Evolutionary conservation across 1,140 invertebrate species (phyloP), one percentile per base, ranked within the genome.

Genomic region (Spodoptera litura): DNA sequence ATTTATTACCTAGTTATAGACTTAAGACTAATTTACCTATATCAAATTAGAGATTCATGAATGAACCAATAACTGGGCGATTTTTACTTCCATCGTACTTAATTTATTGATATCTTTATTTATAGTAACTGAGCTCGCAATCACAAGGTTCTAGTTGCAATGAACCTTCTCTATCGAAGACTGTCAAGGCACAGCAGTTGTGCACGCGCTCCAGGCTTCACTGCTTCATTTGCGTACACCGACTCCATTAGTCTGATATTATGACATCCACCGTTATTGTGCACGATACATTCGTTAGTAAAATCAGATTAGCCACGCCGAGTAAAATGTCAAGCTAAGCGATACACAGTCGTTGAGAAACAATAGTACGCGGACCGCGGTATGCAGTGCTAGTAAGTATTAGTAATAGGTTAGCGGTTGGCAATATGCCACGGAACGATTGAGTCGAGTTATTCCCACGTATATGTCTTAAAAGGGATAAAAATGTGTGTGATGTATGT

Each of bases 401-500:
- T 73, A 73, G 55, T 58, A 35, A 68, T 77, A 68, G 62, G 70
- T 66, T 77, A 56, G 31, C 56, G 35, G 78, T 78, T 85, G 80
- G 82, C 82, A 78, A 77, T 74, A 74, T 77, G 83, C 81, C 83
- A 81, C 71, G 72, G 77, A 77, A 77, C 71, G 55, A 51, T 76
- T 73, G 76, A 79, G 52, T 68, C 73, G 44, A 78, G 80, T 81
- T 81, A 75, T 84, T 83, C 82, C 83, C 82, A 85, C 79, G 82
- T 80, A 79, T 55, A 35, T 51, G 27, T 78, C 85, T 61, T 86
- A 86, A 85, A 88, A 75, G 86, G 86, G 78, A 86, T 86, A 88
- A 88, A 87, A 86, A 88, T 86, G 81, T 77, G 68, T 73, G 64
- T 80, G 66, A 81, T 81, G 81, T 72, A 81, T 80, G 59, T 76